Conservation (phyloP, 2,797 vertebrate genomes). For the Anabacerthia variegaticeps region DNA sequence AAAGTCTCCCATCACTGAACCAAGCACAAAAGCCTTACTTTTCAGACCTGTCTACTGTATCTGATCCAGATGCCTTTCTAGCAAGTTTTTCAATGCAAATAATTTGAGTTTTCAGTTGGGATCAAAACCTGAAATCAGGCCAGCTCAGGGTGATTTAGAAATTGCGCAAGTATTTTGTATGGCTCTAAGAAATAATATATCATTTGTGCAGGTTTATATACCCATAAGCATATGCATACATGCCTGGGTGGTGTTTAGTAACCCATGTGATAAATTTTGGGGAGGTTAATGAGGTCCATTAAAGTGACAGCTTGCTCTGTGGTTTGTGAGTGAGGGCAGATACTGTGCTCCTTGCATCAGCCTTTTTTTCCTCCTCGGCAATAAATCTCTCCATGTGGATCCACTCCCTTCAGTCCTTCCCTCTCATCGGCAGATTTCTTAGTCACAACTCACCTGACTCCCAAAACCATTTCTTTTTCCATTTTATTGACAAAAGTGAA, state of each 20-base stretch:
- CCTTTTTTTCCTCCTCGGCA: background rate
- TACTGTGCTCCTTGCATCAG: background rate
- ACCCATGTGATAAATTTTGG: conserved; percentile 9
- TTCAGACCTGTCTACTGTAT: background rate
- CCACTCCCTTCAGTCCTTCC: background rate
- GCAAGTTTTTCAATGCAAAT: background rate
- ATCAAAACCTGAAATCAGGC: background rate
- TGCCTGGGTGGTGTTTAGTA: background rate
- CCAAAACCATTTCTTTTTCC: background rate
- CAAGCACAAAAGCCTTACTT: background rate
- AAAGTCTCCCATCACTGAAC: background rate
- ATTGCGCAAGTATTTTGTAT: conserved; percentile 36
- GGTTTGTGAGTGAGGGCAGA: background rate
- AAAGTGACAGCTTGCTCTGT: background rate
- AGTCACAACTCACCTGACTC: background rate
- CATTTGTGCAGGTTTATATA: background rate
- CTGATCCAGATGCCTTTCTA: background rate
- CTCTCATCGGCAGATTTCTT: background rate
- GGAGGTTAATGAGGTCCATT: background rate
- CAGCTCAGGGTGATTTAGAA: conserved; percentile 4
- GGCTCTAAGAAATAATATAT: conserved; percentile 1
- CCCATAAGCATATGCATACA: background rate
- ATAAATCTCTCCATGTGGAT: background rate
- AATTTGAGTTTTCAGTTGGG: background rate
- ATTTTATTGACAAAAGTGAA: background rate